A percentile compares a stretch with the other conserved stretches of the same genome.
phyloP scores from a whole-genome alignment of 2,888 invertebrate species.

The Lycia hirtaria region DNA sequence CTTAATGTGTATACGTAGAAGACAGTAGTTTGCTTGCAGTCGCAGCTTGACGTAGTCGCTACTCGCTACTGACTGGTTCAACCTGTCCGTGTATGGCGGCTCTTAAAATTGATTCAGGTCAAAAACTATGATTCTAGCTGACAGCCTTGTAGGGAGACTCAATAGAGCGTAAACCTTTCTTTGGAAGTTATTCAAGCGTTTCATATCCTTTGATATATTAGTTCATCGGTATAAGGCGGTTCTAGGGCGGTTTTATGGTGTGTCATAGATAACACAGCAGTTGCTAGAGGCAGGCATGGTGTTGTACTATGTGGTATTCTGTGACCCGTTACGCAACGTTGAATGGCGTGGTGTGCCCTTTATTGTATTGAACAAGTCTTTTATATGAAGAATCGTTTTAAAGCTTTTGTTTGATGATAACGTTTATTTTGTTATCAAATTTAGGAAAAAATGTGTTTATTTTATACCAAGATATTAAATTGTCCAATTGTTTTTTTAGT shows the following conservation, averaged over 20 bases:
- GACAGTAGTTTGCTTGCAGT: too few relatives aligned
- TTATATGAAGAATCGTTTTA: conserved; percentile 10
- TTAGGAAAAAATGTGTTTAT: background rate
- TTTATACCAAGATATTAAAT: background rate
- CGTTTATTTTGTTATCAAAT: background rate
- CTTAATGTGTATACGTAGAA: too few relatives aligned
- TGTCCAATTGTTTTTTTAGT: too few relatives aligned
- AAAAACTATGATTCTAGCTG: too few relatives aligned
- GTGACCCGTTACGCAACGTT: conserved; percentile 4
- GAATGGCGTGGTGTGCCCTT: conserved; percentile 9
- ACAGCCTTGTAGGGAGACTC: too few relatives aligned
- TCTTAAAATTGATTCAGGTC: too few relatives aligned
- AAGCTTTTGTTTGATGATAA: background rate
- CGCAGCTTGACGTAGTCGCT: too few relatives aligned
- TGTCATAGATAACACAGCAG: background rate
- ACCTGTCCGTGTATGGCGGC: too few relatives aligned
- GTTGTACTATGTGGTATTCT: background rate
- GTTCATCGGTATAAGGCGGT: background rate
- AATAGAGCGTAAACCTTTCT: too few relatives aligned
- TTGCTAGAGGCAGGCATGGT: background rate
- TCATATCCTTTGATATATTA: background rate
- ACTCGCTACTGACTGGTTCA: too few relatives aligned
- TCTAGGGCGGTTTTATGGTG: conserved; percentile 5
- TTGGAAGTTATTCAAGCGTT: too few relatives aligned
- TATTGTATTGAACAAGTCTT: conserved; percentile 7